phyloP scores from a whole-genome alignment of 1,140 invertebrate genomes.

The Trichogramma pretiosum region DNA sequence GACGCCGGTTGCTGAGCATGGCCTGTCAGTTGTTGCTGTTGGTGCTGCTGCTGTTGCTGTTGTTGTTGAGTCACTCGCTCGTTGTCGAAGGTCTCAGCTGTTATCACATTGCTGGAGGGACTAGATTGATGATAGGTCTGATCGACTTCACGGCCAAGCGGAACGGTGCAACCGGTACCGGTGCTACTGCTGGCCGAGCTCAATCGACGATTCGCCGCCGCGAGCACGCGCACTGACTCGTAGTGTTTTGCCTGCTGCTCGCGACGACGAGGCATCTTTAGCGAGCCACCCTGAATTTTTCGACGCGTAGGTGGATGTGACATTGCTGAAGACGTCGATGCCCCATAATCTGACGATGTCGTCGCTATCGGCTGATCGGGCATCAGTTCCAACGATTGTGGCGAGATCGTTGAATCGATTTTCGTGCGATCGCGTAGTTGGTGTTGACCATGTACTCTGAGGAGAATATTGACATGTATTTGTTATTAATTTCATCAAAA shows the following conservation, averaged over 20 bases:
- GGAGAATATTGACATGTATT: too few relatives aligned
- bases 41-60: constrained; percentile 5
- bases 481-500: too few relatives aligned
- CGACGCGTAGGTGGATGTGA: constrained; percentile 3
- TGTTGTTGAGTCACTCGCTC: constrained; percentile 16
- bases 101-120: constrained; percentile 47
- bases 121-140: constrained; percentile 35
- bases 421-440: neutral
- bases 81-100: constrained; percentile 34
- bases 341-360: constrained; percentile 9
- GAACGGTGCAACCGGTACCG: neutral
- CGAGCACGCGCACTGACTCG: neutral
- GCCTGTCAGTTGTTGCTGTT: neutral
- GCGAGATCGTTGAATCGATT: constrained; percentile 7
- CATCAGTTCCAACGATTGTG: constrained; percentile 2
- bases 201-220: neutral
- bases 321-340: constrained; percentile 10
- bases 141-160: neutral
- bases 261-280: constrained; percentile 20
- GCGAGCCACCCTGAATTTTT: constrained; percentile 23
- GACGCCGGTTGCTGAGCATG: constrained; percentile 14
- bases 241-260: constrained; percentile 14
- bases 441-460: too few relatives aligned
- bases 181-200: neutral
- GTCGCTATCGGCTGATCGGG: constrained; percentile 7